Evolutionary conservation across 2,797 vertebrate species (phyloP), one percentile per base, ranked within the genome.

Genomic region (Paedocypris micromegethes): DNA sequence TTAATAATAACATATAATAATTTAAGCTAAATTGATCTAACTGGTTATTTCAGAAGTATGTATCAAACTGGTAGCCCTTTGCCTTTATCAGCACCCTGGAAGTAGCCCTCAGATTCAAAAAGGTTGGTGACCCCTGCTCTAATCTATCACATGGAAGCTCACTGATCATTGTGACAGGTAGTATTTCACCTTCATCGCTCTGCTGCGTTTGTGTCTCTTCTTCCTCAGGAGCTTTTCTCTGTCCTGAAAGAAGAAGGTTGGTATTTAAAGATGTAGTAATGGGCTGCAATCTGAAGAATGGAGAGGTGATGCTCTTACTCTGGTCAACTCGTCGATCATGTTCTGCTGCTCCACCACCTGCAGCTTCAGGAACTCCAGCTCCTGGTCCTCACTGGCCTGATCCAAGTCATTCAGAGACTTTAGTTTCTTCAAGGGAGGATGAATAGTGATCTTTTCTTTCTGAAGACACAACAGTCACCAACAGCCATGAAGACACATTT

Each of bases 331-430:
- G 64, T 98, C 95, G 41, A 99, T 98, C 79, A 98, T 96, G 82
- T 90, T 97, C 84, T 99, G 97, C 41, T 99, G 97, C 70, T 99
- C 97, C 74, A 98, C 89, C 76, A 99, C 96, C 80, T 99, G 97
- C 80, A 99, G 92, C 79, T 98, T 98, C 72, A 99, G 89, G 82
- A 99, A 99, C 66, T 96, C 95, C 3, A 94, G 91, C 86, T 99
- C 97, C 86, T 98, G 96, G 66, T 98, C 95, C 78, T 98, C 96
- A 0, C 94, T 94, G 47, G 94, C 96, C 85, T 98, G 95, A 82
- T 99, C 96, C 74, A 99, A 86, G 78, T 99, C 95, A 80, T 99
- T 99, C 68, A 99, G 87, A 77, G 97, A 99, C 85, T 94, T 95
- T 68, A 94, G 88, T 75, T 99, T 99, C 84, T 98, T 99, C 78